Base-by-base conservation (phyloP, 2,797 vertebrate species). In the Vultur gryphus region DNA sequence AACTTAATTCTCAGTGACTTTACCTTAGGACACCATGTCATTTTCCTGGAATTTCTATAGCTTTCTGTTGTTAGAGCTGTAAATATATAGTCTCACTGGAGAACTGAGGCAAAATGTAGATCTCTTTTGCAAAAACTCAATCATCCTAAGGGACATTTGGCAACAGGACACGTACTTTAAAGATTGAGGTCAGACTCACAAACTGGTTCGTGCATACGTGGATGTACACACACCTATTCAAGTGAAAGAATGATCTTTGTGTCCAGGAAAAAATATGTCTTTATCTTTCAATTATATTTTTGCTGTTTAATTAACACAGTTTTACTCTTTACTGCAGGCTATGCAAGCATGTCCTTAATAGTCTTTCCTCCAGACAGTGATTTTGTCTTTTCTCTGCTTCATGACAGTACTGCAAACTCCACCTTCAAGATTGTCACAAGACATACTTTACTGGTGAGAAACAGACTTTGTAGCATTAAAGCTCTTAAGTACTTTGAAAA, bases 391-490 rank as follows among this genome's bases (percentile, higher is more conserved):
- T 59, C 37, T 77, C 44, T 89, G 17, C 61, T 93, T 89, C 58
- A 57, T 25, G 26, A 66, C 44, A 62, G 15, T 72, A 72, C n/a
- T 61, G 59, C 51, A 79, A 84, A 51, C 81, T 95, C 33, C 35
- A n/a, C 95, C 95, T 97, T 97, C 94, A 95, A 77, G 84, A 78
- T 71, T 95, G 91, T 95, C 97, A 92, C 43, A n/a, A 90, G 85
- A 44, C 92, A 95, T 90, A 96, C 95, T 98, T 98, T 97, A 97
- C 87, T 23, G 8, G 29, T 97, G 94, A 97, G 87, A 72, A 95
- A 96, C 76, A 93, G 89, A 93, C 28, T 85, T 96, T 91, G 72
- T 87, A 96, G 87, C 84, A 93, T 96, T 96, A 97, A 90, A 87
- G 35, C 59, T 85, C 79, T 69, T 94, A 84, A 93, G 94, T 90